Evolutionary conservation across 2,888 invertebrate species (phyloP), one percentile per base, ranked within the genome.

Genomic region (Belgica antarctica): DNA sequence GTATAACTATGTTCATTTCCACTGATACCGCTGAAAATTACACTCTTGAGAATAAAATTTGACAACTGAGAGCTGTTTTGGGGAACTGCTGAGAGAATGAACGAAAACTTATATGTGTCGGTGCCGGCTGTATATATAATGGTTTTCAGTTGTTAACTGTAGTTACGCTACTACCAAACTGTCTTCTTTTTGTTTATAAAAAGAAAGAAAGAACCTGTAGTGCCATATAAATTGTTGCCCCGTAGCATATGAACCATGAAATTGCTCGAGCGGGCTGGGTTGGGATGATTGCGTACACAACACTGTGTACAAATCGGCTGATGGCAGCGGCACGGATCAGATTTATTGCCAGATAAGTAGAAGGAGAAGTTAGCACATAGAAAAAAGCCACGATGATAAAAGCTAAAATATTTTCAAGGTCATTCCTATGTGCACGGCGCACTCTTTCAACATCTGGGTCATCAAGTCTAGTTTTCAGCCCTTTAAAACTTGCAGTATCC

Each of bases 251-350:
- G 15, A 73, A 73, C 74, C 81, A 86, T 2, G 78, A 74, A 1
- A 84, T 71, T 8, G 77, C 80, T 71, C 86, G 77, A 1, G 83
- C 76, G 1, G 85, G 87, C 75, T 87, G 86, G 19, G 86, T 82
- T 47, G 81, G 77, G n/a, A 86, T 78, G 12, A 86, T 84, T 76
- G 88, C 88, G 15, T 85, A 84, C 61, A 88, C 74, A 84, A 78
- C 75, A 0, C 87, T 86, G 75, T 89, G 87, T 3, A 82, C 71
- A 66, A 85, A 77, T 73, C 88, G 80, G 1, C 82, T 80, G 4
- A 79, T 75, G 1, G 84, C 81, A 74, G 83, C 86, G 7, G 82
- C 74, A 25, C 85, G 80, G 77, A 87, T 86, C 65, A 86, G 76
- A 72, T 81, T 78, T 57, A 81, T 78, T 1, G 87, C 86, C 1